Conservation (phyloP, 1,140 invertebrate species). For the Sarcophaga bullata region DNA sequence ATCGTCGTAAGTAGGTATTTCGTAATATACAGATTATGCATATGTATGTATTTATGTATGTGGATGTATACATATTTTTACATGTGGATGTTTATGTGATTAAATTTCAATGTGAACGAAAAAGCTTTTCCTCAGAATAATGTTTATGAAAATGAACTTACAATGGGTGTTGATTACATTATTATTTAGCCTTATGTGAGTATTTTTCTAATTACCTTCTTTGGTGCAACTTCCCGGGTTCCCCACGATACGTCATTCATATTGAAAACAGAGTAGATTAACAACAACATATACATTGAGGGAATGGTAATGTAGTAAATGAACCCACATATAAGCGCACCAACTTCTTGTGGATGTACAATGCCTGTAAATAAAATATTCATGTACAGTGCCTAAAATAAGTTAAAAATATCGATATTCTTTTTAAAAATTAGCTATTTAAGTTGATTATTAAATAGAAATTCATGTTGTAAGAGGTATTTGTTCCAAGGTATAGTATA, state of each 20-base stretch:
- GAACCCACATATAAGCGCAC: conserved; percentile 79
- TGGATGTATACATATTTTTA: no score
- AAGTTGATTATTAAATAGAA: no score
- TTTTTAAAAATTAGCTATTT: no score
- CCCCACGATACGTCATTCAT: conserved; percentile 92
- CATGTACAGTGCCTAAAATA: no score
- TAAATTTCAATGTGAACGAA: background rate
- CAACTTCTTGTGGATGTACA: conserved; percentile 86
- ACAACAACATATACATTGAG: conserved; percentile 92
- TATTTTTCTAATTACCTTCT: conserved; percentile 47
- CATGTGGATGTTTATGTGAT: background rate
- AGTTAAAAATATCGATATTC: no score
- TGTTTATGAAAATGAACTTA: background rate
- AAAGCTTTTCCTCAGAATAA: background rate
- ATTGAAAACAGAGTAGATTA: conserved; percentile 91
- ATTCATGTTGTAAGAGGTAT: no score
- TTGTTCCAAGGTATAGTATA: no score
- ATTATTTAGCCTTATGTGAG: background rate
- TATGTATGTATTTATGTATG: background rate
- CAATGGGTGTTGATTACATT: conserved; percentile 53
- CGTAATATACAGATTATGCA: background rate
- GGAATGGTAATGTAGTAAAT: conserved; percentile 93
- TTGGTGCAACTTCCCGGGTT: conserved; percentile 77
- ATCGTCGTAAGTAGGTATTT: background rate
- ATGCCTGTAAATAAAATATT: conserved; percentile 67